phyloP scores from a whole-genome alignment of 2,113 vertebrate genomes.

The Hemiprocne comata region DNA sequence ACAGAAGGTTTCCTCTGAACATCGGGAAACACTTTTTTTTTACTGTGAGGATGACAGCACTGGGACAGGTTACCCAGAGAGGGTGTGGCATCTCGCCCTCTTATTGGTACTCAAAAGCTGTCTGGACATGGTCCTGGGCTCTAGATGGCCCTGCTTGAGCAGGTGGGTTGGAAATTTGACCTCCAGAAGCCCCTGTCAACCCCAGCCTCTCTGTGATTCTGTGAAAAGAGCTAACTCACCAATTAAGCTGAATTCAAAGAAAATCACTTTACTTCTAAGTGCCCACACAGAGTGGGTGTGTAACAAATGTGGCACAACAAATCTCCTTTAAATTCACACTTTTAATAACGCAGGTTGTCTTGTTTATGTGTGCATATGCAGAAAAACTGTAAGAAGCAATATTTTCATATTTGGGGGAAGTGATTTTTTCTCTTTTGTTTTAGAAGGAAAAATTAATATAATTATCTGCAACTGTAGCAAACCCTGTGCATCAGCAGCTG shows the following conservation, averaged over 20 bases:
- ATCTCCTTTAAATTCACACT: conserved; percentile 27
- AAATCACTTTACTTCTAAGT: neutral
- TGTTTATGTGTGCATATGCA: neutral
- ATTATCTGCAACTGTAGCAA: neutral
- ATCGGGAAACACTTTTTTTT: neutral
- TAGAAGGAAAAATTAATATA: neutral
- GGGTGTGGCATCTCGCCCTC: neutral
- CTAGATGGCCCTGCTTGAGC: neutral
- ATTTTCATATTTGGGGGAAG: neutral
- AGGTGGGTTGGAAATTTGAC: neutral
- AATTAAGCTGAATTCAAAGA: neutral
- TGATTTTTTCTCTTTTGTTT: neutral
- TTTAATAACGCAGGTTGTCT: neutral
- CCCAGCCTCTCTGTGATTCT: neutral
- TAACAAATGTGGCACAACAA: conserved; percentile 41
- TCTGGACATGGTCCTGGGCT: neutral
- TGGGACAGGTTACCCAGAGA: neutral
- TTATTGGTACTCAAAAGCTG: neutral
- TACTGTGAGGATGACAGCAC: neutral
- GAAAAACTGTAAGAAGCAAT: neutral
- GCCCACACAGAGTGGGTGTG: neutral
- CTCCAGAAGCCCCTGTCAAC: neutral
- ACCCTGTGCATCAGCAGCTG: neutral
- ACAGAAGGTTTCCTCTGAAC: neutral
- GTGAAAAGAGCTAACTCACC: neutral